Evolutionary conservation across 2,113 vertebrate genomes (phyloP).

Genomic region (Aphelocoma coerulescens): DNA sequence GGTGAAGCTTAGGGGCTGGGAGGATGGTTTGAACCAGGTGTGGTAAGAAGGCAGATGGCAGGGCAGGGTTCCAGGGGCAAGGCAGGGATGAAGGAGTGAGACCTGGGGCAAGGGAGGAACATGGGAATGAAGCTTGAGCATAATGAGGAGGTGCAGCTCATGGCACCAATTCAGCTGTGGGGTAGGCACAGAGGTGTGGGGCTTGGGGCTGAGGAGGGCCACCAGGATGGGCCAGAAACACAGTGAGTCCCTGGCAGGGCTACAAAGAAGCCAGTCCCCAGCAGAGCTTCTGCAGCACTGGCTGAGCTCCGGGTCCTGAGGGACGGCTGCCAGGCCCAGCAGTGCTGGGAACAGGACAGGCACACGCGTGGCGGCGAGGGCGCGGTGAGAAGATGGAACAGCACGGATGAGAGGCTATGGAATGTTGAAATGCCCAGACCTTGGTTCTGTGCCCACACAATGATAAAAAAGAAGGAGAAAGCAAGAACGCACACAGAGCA

Average conservation of each 20-base stretch:
- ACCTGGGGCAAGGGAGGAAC: conserved; percentile 9
- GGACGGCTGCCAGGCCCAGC: not conserved
- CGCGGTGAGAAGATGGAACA: not conserved
- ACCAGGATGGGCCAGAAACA: not conserved
- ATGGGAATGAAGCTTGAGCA: not conserved
- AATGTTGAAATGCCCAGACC: not conserved
- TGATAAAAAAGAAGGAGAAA: not conserved
- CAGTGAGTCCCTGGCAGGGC: accelerated
- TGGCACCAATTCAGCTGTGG: not conserved
- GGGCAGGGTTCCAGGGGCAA: not conserved
- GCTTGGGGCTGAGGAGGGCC: not conserved
- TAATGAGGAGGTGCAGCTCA: not conserved
- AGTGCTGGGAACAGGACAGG: not conserved
- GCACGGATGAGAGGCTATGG: not conserved
- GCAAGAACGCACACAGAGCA: not conserved
- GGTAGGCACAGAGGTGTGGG: not conserved
- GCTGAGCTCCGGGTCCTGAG: accelerated
- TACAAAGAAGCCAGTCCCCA: not conserved
- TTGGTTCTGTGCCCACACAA: not conserved
- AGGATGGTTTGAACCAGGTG: not conserved
- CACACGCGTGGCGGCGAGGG: not conserved
- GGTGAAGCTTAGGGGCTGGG: not conserved
- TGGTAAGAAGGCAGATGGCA: not conserved
- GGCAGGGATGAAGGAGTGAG: not conserved
- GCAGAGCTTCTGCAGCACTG: not conserved